Evolutionary conservation across 2,797 vertebrate species (phyloP).

Genomic region (Cirrhinus mrigala): DNA sequence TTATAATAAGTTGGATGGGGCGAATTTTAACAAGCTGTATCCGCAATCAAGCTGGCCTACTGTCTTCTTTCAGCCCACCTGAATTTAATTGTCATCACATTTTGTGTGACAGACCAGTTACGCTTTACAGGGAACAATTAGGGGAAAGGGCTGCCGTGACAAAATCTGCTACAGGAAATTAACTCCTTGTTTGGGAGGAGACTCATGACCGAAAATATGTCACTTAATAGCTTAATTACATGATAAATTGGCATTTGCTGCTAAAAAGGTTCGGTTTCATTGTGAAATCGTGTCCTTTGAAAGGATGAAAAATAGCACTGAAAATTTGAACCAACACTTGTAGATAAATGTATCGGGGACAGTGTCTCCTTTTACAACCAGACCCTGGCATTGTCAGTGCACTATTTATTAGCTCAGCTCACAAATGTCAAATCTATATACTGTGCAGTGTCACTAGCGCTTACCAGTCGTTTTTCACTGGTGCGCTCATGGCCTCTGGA

Average conservation of each 20-base stretch:
- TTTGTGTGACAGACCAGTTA: slow-evolving; percentile 4
- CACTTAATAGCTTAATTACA: slow-evolving; percentile 21
- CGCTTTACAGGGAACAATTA: slow-evolving; percentile 26
- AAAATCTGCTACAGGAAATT: slow-evolving; percentile 33
- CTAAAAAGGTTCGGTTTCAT: not conserved
- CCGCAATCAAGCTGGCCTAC: not conserved
- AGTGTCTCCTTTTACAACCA: slow-evolving; percentile 32
- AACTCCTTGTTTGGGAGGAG: slow-evolving; percentile 10
- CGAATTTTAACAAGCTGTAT: slow-evolving; percentile 23
- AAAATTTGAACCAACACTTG: slow-evolving; percentile 19
- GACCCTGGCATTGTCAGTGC: slow-evolving; percentile 17
- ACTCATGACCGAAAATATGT: slow-evolving; percentile 7
- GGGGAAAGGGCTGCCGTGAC: not conserved
- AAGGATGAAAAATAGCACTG: slow-evolving; percentile 22
- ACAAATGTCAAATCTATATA: slow-evolving; percentile 62
- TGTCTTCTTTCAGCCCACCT: slow-evolving; percentile 9
- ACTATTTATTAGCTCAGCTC: slow-evolving; percentile 58
- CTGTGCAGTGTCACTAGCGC: slow-evolving; percentile 26
- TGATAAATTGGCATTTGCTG: not conserved
- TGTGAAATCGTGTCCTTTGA: not conserved
- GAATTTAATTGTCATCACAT: slow-evolving; percentile 21
- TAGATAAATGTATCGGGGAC: slow-evolving; percentile 26
- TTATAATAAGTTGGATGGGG: slow-evolving; percentile 19
- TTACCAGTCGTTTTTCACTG: slow-evolving; percentile 53
- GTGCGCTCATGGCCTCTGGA: slow-evolving; percentile 53